A percentile compares a stretch with the other conserved stretches of the same genome.
These are phyloP conservation scores for Jaculus jaculus DNA, from an alignment of 2,113 vertebrate species.

Conservation along the genomic window DNA sequence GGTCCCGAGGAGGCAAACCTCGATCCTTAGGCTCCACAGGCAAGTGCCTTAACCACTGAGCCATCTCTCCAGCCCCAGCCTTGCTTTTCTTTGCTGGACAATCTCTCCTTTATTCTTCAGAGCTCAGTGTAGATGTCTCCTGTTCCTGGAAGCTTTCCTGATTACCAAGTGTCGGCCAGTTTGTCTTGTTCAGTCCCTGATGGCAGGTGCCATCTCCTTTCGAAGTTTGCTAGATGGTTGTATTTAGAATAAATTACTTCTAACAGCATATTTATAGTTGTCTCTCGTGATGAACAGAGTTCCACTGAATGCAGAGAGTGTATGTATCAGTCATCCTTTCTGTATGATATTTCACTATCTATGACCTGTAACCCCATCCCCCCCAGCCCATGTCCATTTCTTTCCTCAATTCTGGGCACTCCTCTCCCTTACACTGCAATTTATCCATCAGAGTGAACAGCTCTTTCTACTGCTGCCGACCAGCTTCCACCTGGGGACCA, in stretches of 20 bases:
- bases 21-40: too few species aligned
- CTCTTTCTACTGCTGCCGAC: background rate
- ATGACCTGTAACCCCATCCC: background rate
- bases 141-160: background rate
- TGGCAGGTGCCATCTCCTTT: background rate
- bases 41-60: too few species aligned
- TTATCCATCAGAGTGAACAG: background rate
- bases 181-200: background rate
- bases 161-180: background rate
- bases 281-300: background rate
- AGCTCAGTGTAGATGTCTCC: background rate
- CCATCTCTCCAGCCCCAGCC: too few species aligned
- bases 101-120: background rate
- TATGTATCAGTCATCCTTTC: background rate
- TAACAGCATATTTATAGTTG: background rate
- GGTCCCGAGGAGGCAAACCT: too few species aligned
- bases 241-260: background rate
- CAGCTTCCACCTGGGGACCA: background rate
- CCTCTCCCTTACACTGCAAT: background rate
- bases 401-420: background rate
- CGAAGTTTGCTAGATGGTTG: background rate
- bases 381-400: too few species aligned
- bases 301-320: background rate
- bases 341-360: background rate
- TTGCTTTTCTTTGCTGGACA: background rate